Base-by-base conservation (phyloP, 2,113 vertebrate genomes). In the Lampris megalopsis region DNA sequence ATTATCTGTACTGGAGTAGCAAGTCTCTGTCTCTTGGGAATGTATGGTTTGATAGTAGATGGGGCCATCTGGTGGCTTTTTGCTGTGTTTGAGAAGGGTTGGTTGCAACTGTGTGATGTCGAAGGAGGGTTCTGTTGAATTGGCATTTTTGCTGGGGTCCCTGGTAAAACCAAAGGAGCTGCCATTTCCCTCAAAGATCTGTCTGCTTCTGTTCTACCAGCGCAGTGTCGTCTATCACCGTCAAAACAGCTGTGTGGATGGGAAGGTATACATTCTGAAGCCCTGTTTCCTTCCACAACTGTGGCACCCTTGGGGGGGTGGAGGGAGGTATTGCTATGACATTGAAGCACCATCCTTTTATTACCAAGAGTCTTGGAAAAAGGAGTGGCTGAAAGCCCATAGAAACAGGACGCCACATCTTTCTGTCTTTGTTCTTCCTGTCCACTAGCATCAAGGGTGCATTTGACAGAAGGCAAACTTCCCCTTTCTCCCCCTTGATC, bases 11-110 rank as follows among this genome's bases (percentile, higher is more conserved):
- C 37, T 0, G 78, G 77, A 35, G 81, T 88, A 36, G 82, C 42
- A 66, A 92, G 90, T 58, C 95, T 94, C 36, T 95, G 69, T 74
- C 97, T 95, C 87, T 98, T 99, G 0, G 97, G 94, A 67, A 95
- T 88, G 36, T 99, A 99, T 0, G 98, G 98, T 52, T 93, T 92
- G 11, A 98, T 85, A 41, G 89, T 91, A 70, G 81, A 47, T 0
- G 81, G 35, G 49, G 77, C 4, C 47, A 78, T 1, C 52, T 47
- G 45, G 3, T 54, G 79, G 84, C 91, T 92, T 84, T 94, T 94
- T 56, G 42, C 0, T 6, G 71, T 11, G 38, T 72, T 72, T 11
- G 52, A 45, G 1, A 3, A 50, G 40, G 58, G 68, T 7, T 36
- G 35, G 2, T 11, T 5, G 0, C 47, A 65, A 11, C 10, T 57